These are phyloP conservation scores for Herpetotheres cachinnans DNA, from an alignment of 2,113 vertebrate species.

Conservation along the genomic window DNA sequence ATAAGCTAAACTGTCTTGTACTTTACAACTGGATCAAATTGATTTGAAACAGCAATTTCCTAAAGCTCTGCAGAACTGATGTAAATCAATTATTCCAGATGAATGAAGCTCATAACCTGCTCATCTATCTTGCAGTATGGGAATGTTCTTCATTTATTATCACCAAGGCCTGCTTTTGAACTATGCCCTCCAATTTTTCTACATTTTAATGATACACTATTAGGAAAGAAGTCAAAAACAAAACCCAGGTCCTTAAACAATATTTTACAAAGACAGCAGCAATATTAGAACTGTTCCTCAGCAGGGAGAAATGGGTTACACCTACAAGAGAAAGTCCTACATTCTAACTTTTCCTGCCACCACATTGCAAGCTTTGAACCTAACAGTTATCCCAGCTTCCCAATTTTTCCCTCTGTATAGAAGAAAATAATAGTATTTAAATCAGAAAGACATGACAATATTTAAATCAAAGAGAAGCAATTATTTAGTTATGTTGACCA, in stretches of 20 bases:
- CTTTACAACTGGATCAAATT: conserved; percentile 45
- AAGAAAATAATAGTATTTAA: neutral
- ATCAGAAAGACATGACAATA: neutral
- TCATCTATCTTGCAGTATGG: neutral
- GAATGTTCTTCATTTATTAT: conserved; percentile 19
- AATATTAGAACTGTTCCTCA: neutral
- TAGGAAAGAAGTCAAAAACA: neutral
- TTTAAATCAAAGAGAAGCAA: neutral
- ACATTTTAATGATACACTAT: neutral
- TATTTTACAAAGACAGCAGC: neutral
- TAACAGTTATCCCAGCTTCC: neutral
- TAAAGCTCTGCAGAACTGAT: conserved; percentile 37
- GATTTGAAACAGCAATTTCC: conserved; percentile 49
- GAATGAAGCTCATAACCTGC: conserved; percentile 3
- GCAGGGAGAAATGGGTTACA: neutral
- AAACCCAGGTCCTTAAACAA: neutral
- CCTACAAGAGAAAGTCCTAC: neutral
- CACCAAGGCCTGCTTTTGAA: neutral
- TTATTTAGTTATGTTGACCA: neutral
- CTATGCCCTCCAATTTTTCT: neutral
- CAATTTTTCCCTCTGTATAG: neutral
- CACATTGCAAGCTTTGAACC: neutral
- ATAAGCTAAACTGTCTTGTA: conserved; percentile 36
- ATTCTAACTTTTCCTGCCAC: neutral
- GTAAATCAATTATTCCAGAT: conserved; percentile 53